Evolutionary conservation across 1,140 invertebrate species (phyloP).

Genomic region (Onthophagus taurus): DNA sequence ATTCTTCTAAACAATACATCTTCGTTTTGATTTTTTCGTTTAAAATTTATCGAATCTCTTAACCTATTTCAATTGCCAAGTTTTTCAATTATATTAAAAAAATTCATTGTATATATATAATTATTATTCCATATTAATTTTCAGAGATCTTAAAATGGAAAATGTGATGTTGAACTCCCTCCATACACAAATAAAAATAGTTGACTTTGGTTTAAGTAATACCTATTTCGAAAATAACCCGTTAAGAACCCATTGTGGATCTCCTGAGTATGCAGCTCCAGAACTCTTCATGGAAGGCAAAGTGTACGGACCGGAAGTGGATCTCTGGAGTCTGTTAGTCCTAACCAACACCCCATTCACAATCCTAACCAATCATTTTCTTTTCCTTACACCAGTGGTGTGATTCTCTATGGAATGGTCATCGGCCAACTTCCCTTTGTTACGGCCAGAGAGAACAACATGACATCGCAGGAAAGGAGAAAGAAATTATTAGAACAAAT

Average conservation of each 20-base stretch:
- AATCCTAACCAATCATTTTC: neutral
- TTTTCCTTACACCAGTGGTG: slow-evolving; percentile 43
- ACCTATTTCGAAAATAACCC: slow-evolving; percentile 44
- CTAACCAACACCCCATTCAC: slow-evolving; percentile 24
- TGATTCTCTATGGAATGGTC: slow-evolving; percentile 58
- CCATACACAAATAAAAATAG: slow-evolving; percentile 57
- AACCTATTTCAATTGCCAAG: too few species aligned
- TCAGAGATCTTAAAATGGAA: slow-evolving; percentile 67
- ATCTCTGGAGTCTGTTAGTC: slow-evolving; percentile 64
- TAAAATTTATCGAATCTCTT: too few species aligned
- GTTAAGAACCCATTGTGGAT: slow-evolving; percentile 62
- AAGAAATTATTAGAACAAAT: slow-evolving; percentile 52
- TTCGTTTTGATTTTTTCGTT: too few species aligned
- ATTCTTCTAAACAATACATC: too few species aligned
- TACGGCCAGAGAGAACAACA: slow-evolving; percentile 36
- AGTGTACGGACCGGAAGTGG: slow-evolving; percentile 62
- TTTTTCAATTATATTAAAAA: too few species aligned
- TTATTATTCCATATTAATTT: too few species aligned
- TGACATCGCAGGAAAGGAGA: slow-evolving; percentile 45
- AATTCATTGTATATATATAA: too few species aligned
- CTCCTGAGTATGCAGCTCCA: slow-evolving; percentile 65
- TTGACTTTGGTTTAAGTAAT: slow-evolving; percentile 69
- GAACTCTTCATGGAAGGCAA: slow-evolving; percentile 55
- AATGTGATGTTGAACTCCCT: slow-evolving; percentile 61
- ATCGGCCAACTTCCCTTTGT: slow-evolving; percentile 58